Conservation (phyloP, 2,888 invertebrate genomes). For the Harpalus rufipes region DNA sequence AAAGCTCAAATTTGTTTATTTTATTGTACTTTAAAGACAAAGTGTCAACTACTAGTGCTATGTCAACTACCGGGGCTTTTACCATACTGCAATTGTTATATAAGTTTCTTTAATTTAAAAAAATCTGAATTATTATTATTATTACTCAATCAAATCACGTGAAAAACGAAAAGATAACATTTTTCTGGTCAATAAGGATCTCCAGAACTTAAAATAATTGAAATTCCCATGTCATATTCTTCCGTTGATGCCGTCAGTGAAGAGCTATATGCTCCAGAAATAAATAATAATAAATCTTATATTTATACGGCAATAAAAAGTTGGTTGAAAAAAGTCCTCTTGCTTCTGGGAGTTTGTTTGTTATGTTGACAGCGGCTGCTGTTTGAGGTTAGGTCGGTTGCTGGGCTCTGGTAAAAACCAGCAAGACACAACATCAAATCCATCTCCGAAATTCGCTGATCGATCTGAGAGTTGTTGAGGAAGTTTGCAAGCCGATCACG, state of each 20-base stretch:
- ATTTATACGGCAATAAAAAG: slow-evolving; percentile 15
- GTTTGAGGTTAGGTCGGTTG: background rate
- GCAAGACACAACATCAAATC: slow-evolving; percentile 24
- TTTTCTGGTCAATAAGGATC: background rate
- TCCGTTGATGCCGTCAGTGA: background rate
- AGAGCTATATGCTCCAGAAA: slow-evolving; percentile 12
- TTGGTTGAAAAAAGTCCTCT: background rate
- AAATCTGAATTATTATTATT: too few relatives aligned
- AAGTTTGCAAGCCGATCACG: slow-evolving; percentile 48
- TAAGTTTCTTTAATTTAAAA: too few relatives aligned
- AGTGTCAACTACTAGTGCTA: too few relatives aligned
- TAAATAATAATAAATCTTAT: slow-evolving; percentile 38
- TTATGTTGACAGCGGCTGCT: background rate
- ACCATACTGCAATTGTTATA: too few relatives aligned
- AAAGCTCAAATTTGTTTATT: too few relatives aligned
- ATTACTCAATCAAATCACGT: too few relatives aligned
- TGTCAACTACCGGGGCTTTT: too few relatives aligned
- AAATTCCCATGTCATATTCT: background rate
- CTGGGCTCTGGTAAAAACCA: slow-evolving; percentile 26
- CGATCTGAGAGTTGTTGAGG: slow-evolving; percentile 36
- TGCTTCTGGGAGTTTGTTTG: background rate
- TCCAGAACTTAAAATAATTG: background rate
- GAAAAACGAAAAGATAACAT: background rate
- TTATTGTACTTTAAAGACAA: too few relatives aligned
- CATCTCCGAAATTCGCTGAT: slow-evolving; percentile 56